Percentiles rank a stretch among this genome's conserved stretches.
phyloP scores from a whole-genome alignment of 1,140 invertebrate genomes.

The Andrena cerasifolii region DNA sequence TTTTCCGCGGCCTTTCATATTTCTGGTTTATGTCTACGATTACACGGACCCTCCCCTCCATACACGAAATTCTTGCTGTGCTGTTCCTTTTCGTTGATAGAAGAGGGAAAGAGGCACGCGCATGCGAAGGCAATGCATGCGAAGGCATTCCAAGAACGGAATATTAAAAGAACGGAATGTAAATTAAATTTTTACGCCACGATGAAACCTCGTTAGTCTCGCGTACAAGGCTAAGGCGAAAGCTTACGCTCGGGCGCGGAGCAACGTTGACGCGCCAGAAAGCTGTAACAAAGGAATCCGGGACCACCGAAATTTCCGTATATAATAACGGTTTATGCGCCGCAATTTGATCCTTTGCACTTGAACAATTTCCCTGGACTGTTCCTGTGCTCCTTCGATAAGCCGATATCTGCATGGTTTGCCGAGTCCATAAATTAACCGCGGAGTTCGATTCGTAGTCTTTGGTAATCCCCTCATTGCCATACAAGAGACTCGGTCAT shows the following conservation, averaged over 20 bases:
- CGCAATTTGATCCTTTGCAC: slow-evolving; percentile 55
- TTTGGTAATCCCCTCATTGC: slow-evolving; percentile 61
- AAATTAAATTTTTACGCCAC: background rate
- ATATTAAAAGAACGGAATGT: background rate
- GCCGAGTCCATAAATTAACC: slow-evolving; percentile 64
- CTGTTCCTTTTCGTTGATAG: too few relatives aligned
- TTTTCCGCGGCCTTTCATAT: slow-evolving; percentile 54
- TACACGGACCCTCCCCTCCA: background rate
- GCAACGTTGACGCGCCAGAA: background rate
- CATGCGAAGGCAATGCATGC: background rate
- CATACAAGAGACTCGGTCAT: slow-evolving; percentile 60
- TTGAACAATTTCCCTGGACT: slow-evolving; percentile 56
- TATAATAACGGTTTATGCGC: slow-evolving; percentile 42
- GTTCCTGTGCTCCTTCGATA: slow-evolving; percentile 53
- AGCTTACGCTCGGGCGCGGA: background rate
- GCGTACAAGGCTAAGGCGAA: background rate
- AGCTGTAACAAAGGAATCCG: background rate
- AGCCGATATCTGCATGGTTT: slow-evolving; percentile 62
- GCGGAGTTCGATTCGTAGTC: slow-evolving; percentile 60
- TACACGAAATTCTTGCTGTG: background rate
- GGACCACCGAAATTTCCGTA: background rate
- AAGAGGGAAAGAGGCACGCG: too few relatives aligned
- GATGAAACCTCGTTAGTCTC: background rate
- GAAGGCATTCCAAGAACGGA: background rate
- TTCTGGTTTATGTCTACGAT: slow-evolving; percentile 44